Base-by-base conservation (phyloP, 2,888 invertebrate species). In the Hofmannophila pseudospretella region DNA sequence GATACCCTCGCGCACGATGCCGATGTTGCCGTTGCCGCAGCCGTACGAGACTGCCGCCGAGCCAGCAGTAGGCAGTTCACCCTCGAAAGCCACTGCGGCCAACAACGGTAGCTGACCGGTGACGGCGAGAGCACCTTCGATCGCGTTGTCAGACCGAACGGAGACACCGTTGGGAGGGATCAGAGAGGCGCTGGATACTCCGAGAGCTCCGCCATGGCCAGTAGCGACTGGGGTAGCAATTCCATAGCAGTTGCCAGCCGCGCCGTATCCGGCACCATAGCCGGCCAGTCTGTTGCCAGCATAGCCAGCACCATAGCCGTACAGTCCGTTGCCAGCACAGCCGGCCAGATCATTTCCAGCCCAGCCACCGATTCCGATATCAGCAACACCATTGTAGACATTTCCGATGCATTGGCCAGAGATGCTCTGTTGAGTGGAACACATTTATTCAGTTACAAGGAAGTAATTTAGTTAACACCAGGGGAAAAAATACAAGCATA, bases 101-200 rank as follows among this genome's bases (percentile, higher is more conserved):
- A 52, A 36, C 4, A 67, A 51, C 2, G 67, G 67, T 30, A 67
- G 61, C 20, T 55, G 55, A 0, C 67, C 67, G 4, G 49, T 36
- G 0, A 67, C 45, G n/a, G 42, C 13, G 1, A 66, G 27, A 16
- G 51, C 31, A 0, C 70, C 70, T 32, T 59, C 54, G 8, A 67
- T 64, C 2, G 46, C 57, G 36, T 71, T 69, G 37, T 75, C 68
- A 3, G 73, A 73, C 5, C 55, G 26, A 2, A 69, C 58, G 4
- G 58, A 51, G 1, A 76, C 46, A 4, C 65, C 62, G 1, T 52
- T 54, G 0, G 72, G 70, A 0, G 57, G 41, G 14, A 60, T 54
- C 1, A 61, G 42, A 2, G 64, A 53, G 16, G 45, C 45, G 42
- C 54, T 56, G 25, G 49, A 42, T 2, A 55, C 54, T 1, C 42